These are phyloP conservation scores for Tauraco hartlaubi DNA, from an alignment of 2,797 vertebrate species.

Conservation along the genomic window DNA sequence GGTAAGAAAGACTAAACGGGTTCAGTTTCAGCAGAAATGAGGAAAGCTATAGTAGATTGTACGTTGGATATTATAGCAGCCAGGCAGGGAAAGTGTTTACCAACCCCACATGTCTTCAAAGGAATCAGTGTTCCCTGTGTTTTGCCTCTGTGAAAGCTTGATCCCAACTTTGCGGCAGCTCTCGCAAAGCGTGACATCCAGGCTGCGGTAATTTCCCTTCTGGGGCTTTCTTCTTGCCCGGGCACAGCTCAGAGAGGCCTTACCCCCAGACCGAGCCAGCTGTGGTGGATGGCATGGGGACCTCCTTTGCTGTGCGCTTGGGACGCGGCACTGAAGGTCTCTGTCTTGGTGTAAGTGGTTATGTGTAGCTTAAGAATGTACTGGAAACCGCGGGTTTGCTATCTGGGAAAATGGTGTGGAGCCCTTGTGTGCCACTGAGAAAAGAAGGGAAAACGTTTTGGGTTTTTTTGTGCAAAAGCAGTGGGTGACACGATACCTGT, in stretches of 20 bases:
- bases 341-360: fast-evolving
- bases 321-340: background rate
- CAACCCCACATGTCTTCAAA: background rate
- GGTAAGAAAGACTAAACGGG: background rate
- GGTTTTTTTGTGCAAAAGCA: background rate
- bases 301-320: background rate
- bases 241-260: background rate
- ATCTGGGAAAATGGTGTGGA: background rate
- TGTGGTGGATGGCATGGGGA: background rate
- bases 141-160: background rate
- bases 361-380: background rate
- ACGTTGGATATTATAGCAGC: fast-evolving
- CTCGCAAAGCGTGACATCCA: background rate
- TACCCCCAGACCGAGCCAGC: background rate
- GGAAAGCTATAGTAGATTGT: too few relatives aligned
- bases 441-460: background rate
- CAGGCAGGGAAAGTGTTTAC: background rate
- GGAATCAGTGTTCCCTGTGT: background rate
- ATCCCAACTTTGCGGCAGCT: background rate
- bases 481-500: background rate
- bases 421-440: background rate
- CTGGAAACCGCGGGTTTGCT: background rate
- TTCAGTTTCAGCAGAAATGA: background rate
- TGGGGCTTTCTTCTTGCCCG: background rate
- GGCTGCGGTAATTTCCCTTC: background rate